Base-by-base conservation (phyloP, 2,888 invertebrate species). In the Adelognathus sp. region DNA sequence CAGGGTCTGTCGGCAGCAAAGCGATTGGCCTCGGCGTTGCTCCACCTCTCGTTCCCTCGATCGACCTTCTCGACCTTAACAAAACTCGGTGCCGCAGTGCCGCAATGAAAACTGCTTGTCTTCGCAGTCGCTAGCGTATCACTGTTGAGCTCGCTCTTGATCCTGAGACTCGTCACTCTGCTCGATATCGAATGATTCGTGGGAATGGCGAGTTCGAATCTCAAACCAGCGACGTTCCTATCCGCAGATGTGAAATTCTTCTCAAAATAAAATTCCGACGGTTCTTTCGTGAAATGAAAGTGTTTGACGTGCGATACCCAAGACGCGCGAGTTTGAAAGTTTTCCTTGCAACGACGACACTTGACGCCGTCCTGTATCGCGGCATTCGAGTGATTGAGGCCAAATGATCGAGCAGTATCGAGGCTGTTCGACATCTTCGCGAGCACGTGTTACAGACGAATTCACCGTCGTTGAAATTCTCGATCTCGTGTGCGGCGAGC, bases 281-380 rank as follows among this genome's bases (percentile, higher is more conserved):
- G 63, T 50, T 60, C 72, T 24, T 60, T 44, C 4, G 44, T 31
- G 6, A 3, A 69, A 52, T 86, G 87, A 14, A 81, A 79, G 14
- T 87, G 87, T 66, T 83, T 83, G 0, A 81, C 72, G 18, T 87
- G 87, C 3, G 81, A 83, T 14, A 76, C 29, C 64, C 85, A 75
- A 4, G 76, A 58, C n/a, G 11, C 41, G 3, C 4, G 33, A 0
- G 81, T 78, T 5, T 72, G 31, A 1, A 84, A 14, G 14, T 76
- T 61, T 60, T 86, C 85, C 0, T 52, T 46, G 31, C 86, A 86
- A 16, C 72, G 58, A 0, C 39, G 44, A 56, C 86, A 86, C 4
- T 61, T 74, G 46, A 24, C 24, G 7, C 66, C 58, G 9, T 60
- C 56, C 2, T 50, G 7, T 0, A 54, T 24, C 9, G 36, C 6